Base-by-base conservation (phyloP, 2,113 vertebrate genomes). In the Coracopsis vasa region DNA sequence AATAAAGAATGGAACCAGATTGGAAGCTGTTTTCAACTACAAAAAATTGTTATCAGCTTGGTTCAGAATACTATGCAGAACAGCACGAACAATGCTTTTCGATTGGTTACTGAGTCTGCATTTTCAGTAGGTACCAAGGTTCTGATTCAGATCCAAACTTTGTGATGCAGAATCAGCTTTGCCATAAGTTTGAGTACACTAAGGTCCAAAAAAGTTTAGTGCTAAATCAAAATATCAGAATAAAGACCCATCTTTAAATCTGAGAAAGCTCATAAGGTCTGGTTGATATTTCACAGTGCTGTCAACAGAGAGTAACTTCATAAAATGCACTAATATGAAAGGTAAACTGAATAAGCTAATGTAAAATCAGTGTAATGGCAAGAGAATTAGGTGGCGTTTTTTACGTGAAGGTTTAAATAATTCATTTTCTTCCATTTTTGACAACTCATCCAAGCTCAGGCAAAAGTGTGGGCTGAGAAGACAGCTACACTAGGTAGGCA, bases 391-490 rank as follows among this genome's bases (percentile, higher is more conserved):
- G 14, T 67, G 6, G 6, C 33, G 5, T 42, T 86, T 92, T 85
- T 87, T 48, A 48, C 15, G 56, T 16, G 13, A 74, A 74, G 7
- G 5, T 80, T 95, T 94, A 90, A 80, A 94, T 93, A 94, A 95
- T 92, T 86, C 10, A 86, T 80, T 83, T 93, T 93, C 33, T 95
- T 90, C 87, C 79, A 78, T 88, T 94, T 96, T 94, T 96, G 93
- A 95, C 67, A 71, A 90, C 60, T 96, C 72, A 60, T 50, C 80
- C 64, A 60, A 92, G n/a, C 80, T 67, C 42, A 96, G 71, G 93
- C 85, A 94, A 86, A 94, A 86, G 27, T 64, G 86, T 92, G 77
- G 88, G 94, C 82, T 24, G 73, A 89, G 51, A 92, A 95, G 94
- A 88, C 79, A 96, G 93, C 66, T 95, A 91, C 24, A n/a, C 54